Evolutionary conservation across 2,888 invertebrate genomes (phyloP).

Genomic region (Lithophane ornitopus): DNA sequence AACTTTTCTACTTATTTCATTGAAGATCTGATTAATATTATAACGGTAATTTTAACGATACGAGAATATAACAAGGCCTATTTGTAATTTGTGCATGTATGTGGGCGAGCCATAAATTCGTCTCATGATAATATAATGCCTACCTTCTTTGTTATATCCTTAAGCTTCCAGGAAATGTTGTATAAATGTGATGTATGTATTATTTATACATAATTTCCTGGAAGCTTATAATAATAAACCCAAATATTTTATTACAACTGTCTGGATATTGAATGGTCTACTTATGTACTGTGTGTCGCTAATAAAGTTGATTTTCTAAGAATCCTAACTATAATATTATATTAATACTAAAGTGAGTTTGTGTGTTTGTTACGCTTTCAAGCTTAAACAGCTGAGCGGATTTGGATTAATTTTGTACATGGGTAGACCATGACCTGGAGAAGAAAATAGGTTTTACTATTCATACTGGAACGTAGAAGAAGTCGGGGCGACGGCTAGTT

Average conservation of each 20-base stretch:
- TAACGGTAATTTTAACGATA: conserved; percentile 3
- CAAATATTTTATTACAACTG: not conserved
- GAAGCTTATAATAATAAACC: not conserved
- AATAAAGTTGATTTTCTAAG: not conserved
- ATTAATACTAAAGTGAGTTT: too few relatives aligned
- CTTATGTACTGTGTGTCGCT: not conserved
- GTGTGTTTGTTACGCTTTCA: too few relatives aligned
- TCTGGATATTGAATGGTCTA: not conserved
- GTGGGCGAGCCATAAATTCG: conserved; percentile 36
- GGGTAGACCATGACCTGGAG: too few relatives aligned
- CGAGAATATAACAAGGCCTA: conserved; percentile 4
- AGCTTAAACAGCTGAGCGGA: too few relatives aligned
- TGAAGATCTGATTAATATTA: not conserved
- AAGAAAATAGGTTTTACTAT: too few relatives aligned
- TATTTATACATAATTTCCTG: not conserved
- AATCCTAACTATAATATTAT: not conserved
- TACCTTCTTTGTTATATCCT: conserved; percentile 11
- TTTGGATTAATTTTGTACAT: too few relatives aligned
- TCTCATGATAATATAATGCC: conserved; percentile 39
- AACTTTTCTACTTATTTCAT: not conserved
- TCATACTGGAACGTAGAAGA: too few relatives aligned
- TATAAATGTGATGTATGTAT: not conserved
- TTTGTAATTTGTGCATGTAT: conserved; percentile 40
- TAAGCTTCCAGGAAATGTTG: conserved; percentile 25
- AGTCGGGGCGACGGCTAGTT: too few relatives aligned